Evolutionary conservation across 2,113 vertebrate species (phyloP).

Genomic region (Caretta caretta): DNA sequence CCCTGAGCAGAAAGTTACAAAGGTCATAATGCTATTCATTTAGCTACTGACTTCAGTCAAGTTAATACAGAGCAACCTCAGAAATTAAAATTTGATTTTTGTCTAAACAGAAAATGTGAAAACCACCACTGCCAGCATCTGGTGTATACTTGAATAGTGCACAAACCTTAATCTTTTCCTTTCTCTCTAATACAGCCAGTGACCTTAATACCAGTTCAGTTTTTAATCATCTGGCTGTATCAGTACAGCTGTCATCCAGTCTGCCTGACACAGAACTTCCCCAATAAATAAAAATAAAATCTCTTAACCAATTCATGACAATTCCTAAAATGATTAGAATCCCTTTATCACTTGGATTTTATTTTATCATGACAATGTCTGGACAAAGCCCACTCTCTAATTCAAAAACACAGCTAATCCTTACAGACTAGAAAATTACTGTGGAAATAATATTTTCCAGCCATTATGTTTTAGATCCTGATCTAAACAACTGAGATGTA

Average conservation of each 20-base stretch:
- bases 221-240: conserved; percentile 63
- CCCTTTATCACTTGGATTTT: not conserved
- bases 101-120: conserved; percentile 14
- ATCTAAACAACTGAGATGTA: not conserved
- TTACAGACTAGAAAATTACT: not conserved
- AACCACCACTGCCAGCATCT: conserved; percentile 27
- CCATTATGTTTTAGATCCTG: not conserved
- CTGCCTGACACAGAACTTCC: not conserved
- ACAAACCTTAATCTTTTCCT: conserved; percentile 68
- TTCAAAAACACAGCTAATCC: not conserved
- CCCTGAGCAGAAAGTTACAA: not conserved
- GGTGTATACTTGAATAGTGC: conserved; percentile 52
- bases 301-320: not conserved
- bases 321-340: not conserved
- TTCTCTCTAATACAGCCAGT: conserved; percentile 63
- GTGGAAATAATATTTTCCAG: not conserved
- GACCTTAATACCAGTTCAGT: conserved; percentile 75
- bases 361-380: not conserved
- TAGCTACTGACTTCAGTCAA: not conserved
- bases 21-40: not conserved
- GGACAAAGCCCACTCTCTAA: not conserved
- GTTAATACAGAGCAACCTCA: not conserved
- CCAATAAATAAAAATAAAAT: conserved; percentile 39
- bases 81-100: not conserved
- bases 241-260: conserved; percentile 41